Evolutionary conservation across 64 coral and sea anemone species (phyloP).

Genomic region (Actinia equina): DNA sequence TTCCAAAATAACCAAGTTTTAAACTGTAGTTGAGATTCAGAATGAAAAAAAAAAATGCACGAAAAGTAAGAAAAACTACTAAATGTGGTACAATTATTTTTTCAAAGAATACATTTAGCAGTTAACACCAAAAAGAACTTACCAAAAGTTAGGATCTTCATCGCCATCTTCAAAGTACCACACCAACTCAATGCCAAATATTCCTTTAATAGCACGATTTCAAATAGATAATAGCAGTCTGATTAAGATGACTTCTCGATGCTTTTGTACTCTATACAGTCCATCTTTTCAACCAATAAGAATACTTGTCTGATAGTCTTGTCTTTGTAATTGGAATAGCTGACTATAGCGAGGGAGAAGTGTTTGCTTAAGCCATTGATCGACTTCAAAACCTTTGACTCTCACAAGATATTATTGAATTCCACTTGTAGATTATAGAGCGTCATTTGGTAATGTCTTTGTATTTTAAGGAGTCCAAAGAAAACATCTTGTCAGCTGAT

Average conservation of each 20-base stretch:
- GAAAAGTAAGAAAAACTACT: too few relatives aligned
- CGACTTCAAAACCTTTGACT: neutral
- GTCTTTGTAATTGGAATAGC: neutral
- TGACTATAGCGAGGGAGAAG: neutral
- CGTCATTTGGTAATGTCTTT: constrained; percentile 5
- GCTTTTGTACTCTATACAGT: neutral
- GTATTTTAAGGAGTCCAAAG: constrained; percentile 3
- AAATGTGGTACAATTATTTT: too few relatives aligned
- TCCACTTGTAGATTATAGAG: neutral
- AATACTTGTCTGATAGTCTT: neutral
- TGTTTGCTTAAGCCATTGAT: neutral
- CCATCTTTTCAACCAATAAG: neutral
- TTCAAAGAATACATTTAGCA: too few relatives aligned
- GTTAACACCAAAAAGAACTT: too few relatives aligned
- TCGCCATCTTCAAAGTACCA: too few relatives aligned
- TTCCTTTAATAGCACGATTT: neutral
- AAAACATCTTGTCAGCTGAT: neutral
- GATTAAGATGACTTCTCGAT: neutral
- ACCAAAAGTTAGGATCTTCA: too few relatives aligned
- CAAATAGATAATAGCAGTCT: neutral
- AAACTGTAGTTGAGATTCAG: too few relatives aligned
- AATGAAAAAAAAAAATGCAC: too few relatives aligned
- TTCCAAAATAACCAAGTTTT: too few relatives aligned
- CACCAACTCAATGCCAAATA: neutral
- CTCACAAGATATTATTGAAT: neutral